Percentiles rank a stretch among this genome's conserved stretches.
Conservation (phyloP, 2,888 invertebrate species). For the Plebejus argus region DNA sequence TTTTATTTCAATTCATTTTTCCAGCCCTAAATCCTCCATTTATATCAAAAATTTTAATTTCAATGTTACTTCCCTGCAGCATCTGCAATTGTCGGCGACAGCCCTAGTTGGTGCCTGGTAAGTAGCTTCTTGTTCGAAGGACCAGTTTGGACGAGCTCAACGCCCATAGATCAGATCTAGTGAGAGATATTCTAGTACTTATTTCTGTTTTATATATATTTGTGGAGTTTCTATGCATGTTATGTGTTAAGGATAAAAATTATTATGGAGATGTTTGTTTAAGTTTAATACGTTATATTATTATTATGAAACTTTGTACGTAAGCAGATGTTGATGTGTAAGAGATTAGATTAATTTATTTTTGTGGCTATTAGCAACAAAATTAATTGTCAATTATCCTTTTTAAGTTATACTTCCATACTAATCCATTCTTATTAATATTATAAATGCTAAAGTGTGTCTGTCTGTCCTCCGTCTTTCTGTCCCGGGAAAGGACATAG, state of each 20-base stretch:
- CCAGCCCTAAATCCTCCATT: no score
- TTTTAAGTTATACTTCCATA: no score
- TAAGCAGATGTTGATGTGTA: background rate
- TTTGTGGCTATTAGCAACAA: background rate
- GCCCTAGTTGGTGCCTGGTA: slow-evolving; percentile 2
- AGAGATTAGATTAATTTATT: background rate
- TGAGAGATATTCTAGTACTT: slow-evolving; percentile 5
- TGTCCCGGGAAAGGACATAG: no score
- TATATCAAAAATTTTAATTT: no score
- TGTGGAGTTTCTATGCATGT: background rate
- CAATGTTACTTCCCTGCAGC: no score
- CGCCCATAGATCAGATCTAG: slow-evolving; percentile 11
- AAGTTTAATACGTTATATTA: background rate
- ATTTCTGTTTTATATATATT: background rate
- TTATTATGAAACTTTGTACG: background rate
- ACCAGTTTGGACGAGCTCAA: slow-evolving; percentile 18
- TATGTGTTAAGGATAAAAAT: background rate
- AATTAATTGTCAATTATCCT: background rate
- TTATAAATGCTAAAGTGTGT: no score
- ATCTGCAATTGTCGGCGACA: background rate
- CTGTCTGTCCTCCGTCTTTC: no score
- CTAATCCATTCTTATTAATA: no score
- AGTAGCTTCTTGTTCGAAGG: slow-evolving; percentile 8
- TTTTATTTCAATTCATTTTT: no score
- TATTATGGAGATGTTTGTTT: background rate